phyloP scores from a whole-genome alignment of 2,888 invertebrate genomes.

The Machimus rusticus region DNA sequence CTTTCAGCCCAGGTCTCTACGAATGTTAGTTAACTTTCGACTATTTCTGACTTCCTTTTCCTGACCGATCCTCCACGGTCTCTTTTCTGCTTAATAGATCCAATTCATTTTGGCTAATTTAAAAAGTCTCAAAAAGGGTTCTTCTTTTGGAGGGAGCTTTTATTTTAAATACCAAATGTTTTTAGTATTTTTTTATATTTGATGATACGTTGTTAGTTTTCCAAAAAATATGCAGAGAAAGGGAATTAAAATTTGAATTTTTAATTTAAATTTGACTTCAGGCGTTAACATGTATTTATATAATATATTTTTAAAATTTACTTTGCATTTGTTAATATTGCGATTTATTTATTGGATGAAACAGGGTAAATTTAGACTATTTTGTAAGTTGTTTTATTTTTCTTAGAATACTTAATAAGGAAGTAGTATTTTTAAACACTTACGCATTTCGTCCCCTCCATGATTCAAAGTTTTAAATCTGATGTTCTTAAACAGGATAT shows the following conservation, averaged over 20 bases:
- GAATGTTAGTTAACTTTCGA: neutral
- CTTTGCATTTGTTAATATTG: neutral
- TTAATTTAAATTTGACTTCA: neutral
- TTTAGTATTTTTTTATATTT: neutral
- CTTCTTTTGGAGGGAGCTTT: neutral
- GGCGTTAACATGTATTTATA: neutral
- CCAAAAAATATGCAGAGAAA: neutral
- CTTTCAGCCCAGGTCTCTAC: neutral
- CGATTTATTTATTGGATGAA: neutral
- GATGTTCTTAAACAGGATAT: neutral
- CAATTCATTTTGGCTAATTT: neutral
- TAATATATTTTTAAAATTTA: neutral
- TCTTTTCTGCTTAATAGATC: neutral
- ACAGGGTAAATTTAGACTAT: conserved; percentile 2
- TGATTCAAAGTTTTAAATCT: neutral
- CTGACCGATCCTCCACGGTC: no score
- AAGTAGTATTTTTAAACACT: neutral
- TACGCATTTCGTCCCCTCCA: conserved; percentile 14
- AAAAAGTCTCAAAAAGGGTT: neutral
- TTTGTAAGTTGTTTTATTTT: neutral
- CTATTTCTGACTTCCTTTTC: neutral
- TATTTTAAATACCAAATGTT: neutral
- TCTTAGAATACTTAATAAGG: neutral
- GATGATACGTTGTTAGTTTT: neutral
- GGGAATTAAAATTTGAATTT: neutral